Evolutionary conservation across 1,140 invertebrate species (phyloP), one percentile per base, ranked within the genome.

Genomic region (Drosophila sulfurigaster): DNA sequence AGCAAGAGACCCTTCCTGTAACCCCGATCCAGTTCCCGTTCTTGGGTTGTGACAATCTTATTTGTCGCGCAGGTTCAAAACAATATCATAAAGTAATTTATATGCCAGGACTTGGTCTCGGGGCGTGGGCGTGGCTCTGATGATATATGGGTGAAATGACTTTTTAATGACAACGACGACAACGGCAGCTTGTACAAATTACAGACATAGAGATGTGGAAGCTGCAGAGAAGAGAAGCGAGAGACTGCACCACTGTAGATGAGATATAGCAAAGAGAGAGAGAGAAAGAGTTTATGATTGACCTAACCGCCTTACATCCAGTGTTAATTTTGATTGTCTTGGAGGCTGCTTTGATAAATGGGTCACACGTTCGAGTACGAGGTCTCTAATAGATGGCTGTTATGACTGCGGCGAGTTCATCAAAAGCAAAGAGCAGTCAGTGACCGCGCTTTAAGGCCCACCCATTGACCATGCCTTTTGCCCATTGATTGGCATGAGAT

Each of bases 1-100:
- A 38, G 30, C 30, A 10, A 10, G 25, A 45, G 38, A 48, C 48
- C 20, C 20, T 25, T 56, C 13, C 30, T 11, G 16, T 32, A 38
- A 58, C 59, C 58, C 58, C 28, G 15, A 58, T 63, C 58, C 58
- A 16, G 15, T 30, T 11, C 6, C 8, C 43, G 35, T 41, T 56
- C 59, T 51, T 32, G 41, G 59, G 56, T 68, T 88, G 85, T 88
- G 85, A 79, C 85, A 89, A 79, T 79, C 87, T 88, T 88, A 88
- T 88, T 88, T 88, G 83, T 89, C 83, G 83, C 85, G 75, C 83
- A 88, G 83, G 83, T 89, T 88, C 85, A 83, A 88, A 88, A 88
- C 85, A 88, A 89, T 89, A 89, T 89, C 85, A 89, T 89, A 89
- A 89, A 89, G 86, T 89, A 89, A 89, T 89, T 89, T 89, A 89